Evolutionary conservation across 2,797 vertebrate species (phyloP).

Genomic region (Periophthalmus magnuspinnatus): DNA sequence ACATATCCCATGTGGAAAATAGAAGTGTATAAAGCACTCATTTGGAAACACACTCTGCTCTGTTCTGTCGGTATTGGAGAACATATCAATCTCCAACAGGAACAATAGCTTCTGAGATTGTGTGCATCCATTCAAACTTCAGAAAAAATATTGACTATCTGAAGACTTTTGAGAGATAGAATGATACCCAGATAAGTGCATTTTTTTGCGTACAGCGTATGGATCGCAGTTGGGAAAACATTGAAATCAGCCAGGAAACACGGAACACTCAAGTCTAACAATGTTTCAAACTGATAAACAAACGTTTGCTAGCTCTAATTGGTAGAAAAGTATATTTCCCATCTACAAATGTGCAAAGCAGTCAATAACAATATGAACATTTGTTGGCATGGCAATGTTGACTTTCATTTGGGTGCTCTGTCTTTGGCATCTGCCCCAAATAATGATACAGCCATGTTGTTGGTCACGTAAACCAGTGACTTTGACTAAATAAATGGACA

Average conservation of each 20-base stretch:
- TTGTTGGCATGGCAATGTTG: too few relatives aligned
- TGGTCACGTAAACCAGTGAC: too few relatives aligned
- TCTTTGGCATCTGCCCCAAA: too few relatives aligned
- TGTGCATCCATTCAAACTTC: background rate
- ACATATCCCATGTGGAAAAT: slow-evolving; percentile 2
- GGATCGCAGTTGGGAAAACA: too few relatives aligned
- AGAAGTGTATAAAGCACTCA: slow-evolving; percentile 2
- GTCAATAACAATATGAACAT: too few relatives aligned
- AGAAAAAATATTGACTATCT: background rate
- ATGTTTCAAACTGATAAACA: background rate
- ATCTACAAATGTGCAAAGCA: background rate
- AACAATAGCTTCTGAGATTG: background rate
- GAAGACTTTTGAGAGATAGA: background rate
- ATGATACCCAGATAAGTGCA: too few relatives aligned
- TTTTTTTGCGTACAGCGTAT: too few relatives aligned
- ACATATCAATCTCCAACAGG: background rate
- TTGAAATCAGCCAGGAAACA: too few relatives aligned
- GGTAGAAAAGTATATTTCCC: background rate
- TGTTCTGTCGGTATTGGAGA: background rate
- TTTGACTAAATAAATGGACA: too few relatives aligned
- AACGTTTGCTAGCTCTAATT: background rate
- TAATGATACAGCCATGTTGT: too few relatives aligned
- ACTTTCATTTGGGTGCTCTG: too few relatives aligned
- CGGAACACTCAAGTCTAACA: background rate
- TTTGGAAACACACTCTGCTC: background rate